Conservation (phyloP, 2,113 vertebrate species). For the Hippoglossus stenolepis region DNA sequence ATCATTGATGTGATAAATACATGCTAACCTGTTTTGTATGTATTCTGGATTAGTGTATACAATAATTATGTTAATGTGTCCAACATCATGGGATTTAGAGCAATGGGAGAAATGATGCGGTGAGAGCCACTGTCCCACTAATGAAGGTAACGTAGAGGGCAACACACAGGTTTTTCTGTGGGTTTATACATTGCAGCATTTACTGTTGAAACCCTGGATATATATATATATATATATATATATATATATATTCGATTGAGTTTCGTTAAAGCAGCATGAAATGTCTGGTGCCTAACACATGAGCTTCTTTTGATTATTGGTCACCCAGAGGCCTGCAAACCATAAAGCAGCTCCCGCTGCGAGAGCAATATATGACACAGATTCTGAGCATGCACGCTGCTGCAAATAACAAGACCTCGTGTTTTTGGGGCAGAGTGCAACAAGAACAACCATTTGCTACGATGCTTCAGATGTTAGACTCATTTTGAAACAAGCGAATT, state of each 20-base stretch:
- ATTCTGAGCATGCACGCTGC: background rate
- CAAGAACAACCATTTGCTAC: conserved; percentile 6
- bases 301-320: conserved; percentile 1
- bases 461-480: background rate
- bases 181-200: background rate
- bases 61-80: conserved; percentile 45
- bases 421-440: background rate
- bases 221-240: conserved; percentile 9
- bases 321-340: background rate
- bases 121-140: conserved; percentile 8
- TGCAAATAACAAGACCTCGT: background rate
- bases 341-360: background rate
- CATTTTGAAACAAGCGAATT: background rate
- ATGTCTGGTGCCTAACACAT: background rate
- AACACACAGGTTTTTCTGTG: conserved; percentile 3
- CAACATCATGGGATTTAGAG: conserved; percentile 31
- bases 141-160: conserved; percentile 38
- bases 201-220: background rate
- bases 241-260: no score
- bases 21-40: conserved; percentile 13
- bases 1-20: background rate
- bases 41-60: conserved; percentile 31
- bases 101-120: conserved; percentile 23
- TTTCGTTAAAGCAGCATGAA: background rate
- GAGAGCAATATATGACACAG: background rate